Evolutionary conservation across 2,888 invertebrate species (phyloP), one percentile per base, ranked within the genome.

Genomic region (Microplitis deprimator): DNA sequence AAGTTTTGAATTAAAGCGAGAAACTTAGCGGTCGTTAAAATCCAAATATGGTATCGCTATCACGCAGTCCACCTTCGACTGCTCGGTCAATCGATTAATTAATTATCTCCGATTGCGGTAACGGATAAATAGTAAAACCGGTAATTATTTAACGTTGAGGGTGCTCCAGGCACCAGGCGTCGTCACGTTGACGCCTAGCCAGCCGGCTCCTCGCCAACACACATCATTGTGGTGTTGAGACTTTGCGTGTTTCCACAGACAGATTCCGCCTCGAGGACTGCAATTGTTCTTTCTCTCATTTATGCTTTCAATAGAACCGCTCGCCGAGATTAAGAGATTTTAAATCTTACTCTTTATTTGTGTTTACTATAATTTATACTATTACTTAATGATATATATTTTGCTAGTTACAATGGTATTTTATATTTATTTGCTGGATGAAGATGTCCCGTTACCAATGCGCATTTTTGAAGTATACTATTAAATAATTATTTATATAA

Each of bases 101-200:
- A 80, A 81, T 80, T 80, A 81, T 78, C 78, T 77, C 75, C 79
- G 77, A 81, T 81, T 80, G 81, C 80, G 75, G 75, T 79, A 80
- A 79, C 77, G 65, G 68, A 65, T 20, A 41, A 70, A 72, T 64
- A 50, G 20, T 6, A 13, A 64, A 64, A 72, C 72, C 59, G 17
- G 68, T 74, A 68, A 65, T 65, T 71, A 71, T 76, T 67, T 71
- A 13, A 61, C 41, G 61, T 59, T 67, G 64, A 76, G 61, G 61
- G 72, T 60, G 72, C 41, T 68, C 40, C 41, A 61, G 41, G 60
- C 77, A 16, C 59, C 41, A 65, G 64, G 13, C 29, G 61, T 59
- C 59, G 60, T 62, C 62, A 8, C 41, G 62, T 72, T 61, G 62
- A 72, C 72, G 72, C 72, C 72, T 29, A 29, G 29, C 29, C 29